A percentile compares a stretch with the other conserved stretches of the same genome.
Evolutionary conservation across 2,888 invertebrate species (phyloP).

Genomic region (Gasteruption jaculator): DNA sequence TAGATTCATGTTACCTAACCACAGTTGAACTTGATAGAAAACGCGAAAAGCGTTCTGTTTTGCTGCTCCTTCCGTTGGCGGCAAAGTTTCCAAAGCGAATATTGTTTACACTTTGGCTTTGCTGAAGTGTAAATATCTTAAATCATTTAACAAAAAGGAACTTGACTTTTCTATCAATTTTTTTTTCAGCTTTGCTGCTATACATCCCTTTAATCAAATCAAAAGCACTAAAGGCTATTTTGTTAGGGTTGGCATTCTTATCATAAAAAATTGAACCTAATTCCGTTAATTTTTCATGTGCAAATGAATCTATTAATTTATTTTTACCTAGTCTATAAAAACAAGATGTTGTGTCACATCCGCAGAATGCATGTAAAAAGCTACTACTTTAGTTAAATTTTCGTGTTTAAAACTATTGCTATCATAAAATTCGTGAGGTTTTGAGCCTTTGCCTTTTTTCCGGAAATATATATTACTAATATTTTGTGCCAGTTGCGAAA

Average conservation of each 20-base stretch:
- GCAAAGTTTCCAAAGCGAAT: conserved; percentile 24
- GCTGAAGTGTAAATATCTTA: conserved; percentile 25
- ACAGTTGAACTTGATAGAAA: conserved; percentile 27
- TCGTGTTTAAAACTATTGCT: conserved; percentile 24
- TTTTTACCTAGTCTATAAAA: conserved; percentile 22
- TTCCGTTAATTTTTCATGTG: conserved; percentile 14
- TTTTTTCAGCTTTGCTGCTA: conserved; percentile 24
- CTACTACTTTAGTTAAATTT: conserved; percentile 12
- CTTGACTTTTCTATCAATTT: conserved; percentile 16
- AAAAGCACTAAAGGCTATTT: conserved; percentile 18
- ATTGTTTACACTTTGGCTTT: conserved; percentile 21
- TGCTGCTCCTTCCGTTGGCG: conserved; percentile 27
- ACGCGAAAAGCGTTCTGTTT: conserved; percentile 25
- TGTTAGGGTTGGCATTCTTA: conserved; percentile 20
- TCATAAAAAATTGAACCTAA: conserved; percentile 21
- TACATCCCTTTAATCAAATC: conserved; percentile 25
- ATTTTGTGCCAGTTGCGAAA: conserved; percentile 28
- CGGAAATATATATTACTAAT: conserved; percentile 18
- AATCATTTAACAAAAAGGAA: conserved; percentile 22
- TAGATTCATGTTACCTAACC: conserved; percentile 23
- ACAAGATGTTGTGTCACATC: conserved; percentile 23
- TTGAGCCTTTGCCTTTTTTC: conserved; percentile 11
- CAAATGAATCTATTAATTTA: conserved; percentile 16
- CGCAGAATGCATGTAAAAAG: conserved; percentile 21
- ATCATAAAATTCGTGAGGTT: conserved; percentile 10